Conservation (phyloP, 2,888 invertebrate genomes). For the Trichogramma evanescens region DNA sequence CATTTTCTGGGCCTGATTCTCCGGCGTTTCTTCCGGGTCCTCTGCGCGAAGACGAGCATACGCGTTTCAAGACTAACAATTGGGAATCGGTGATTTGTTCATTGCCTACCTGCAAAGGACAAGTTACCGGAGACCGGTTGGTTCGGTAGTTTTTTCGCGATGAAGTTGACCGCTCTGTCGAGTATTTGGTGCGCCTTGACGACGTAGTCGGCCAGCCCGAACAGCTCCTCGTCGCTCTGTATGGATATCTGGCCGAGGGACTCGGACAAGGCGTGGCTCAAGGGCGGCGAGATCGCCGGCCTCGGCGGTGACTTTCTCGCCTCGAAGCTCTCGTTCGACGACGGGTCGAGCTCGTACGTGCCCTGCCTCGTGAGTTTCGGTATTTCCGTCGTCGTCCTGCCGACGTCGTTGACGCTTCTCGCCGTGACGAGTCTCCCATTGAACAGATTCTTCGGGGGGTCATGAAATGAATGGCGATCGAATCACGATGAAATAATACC, state of each 20-base stretch:
- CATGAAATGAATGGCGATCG: background rate
- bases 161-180: constrained; percentile 26
- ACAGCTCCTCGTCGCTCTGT: constrained; percentile 21
- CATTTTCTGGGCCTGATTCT: no score
- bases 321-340: constrained; percentile 21
- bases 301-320: constrained; percentile 32
- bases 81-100: no score
- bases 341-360: constrained; percentile 28
- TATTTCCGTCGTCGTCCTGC: background rate
- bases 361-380: constrained; percentile 23
- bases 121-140: constrained; percentile 13
- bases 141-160: constrained; percentile 17
- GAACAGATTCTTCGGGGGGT: background rate
- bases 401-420: background rate
- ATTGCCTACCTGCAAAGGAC: constrained; percentile 17
- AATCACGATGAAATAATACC: no score
- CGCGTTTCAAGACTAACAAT: no score
- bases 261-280: constrained; percentile 25
- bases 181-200: constrained; percentile 25
- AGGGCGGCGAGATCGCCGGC: constrained; percentile 28
- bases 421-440: constrained; percentile 1
- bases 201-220: constrained; percentile 26
- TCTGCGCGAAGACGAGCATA: no score
- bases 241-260: constrained; percentile 33
- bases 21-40: no score